Percentiles rank a stretch among this genome's conserved stretches.
phyloP scores from a whole-genome alignment of 2,113 vertebrate species.

The Regulus satrapa region DNA sequence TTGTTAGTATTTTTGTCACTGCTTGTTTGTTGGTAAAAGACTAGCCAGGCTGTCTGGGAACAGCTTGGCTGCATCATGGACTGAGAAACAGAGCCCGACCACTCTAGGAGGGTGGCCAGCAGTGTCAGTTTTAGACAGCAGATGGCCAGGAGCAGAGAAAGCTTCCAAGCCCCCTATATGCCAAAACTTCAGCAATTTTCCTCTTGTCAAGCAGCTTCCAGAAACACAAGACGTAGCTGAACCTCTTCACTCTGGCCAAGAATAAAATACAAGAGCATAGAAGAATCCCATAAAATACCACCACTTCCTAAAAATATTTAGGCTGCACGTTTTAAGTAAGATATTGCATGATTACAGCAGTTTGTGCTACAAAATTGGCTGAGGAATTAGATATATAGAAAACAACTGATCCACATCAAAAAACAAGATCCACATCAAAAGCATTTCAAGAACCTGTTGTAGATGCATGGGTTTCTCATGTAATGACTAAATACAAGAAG shows the following conservation, averaged over 20 bases:
- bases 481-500: background rate
- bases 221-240: background rate
- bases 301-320: conserved; percentile 7
- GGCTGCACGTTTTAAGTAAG: background rate
- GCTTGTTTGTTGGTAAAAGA: conserved; percentile 38
- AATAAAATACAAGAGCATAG: background rate
- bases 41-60: conserved; percentile 49
- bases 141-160: conserved; percentile 26
- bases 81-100: background rate
- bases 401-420: no score
- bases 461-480: background rate
- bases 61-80: conserved; percentile 50
- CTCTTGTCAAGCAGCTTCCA: conserved; percentile 12
- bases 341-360: background rate
- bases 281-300: background rate
- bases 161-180: conserved; percentile 42
- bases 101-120: background rate
- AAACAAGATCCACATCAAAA: background rate
- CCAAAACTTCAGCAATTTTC: conserved; percentile 31
- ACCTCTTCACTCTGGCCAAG: background rate
- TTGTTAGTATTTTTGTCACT: background rate
- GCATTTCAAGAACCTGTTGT: background rate
- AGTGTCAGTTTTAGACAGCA: conserved; percentile 38
- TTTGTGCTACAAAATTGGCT: background rate
- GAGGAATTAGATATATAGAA: background rate